Percentiles rank a stretch among this genome's conserved stretches.
These are phyloP conservation scores for Rhinella marina DNA, from an alignment of 2,797 vertebrate species.

Conservation along the genomic window DNA sequence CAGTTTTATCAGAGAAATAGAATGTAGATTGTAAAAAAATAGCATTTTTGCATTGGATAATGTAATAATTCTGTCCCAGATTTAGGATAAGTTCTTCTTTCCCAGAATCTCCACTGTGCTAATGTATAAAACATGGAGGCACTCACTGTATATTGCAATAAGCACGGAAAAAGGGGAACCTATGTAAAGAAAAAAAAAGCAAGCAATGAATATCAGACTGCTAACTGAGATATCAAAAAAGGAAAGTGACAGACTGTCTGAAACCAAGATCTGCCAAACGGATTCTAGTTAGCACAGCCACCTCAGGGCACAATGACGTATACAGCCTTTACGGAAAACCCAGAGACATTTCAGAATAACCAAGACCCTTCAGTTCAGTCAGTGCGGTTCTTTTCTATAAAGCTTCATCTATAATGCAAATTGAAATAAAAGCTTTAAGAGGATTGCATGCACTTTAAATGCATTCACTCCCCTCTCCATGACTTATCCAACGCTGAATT, in stretches of 20 bases:
- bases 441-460: slow-evolving; percentile 50
- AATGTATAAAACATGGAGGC: background rate
- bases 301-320: background rate
- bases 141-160: background rate
- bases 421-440: slow-evolving; percentile 51
- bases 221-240: background rate
- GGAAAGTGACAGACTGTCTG: background rate
- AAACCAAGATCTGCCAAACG: background rate
- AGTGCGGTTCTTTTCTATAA: slow-evolving; percentile 3
- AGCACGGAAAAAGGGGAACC: background rate
- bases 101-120: background rate
- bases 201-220: background rate
- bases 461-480: slow-evolving; percentile 41
- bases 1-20: background rate
- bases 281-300: background rate
- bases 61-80: slow-evolving; percentile 4
- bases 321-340: background rate
- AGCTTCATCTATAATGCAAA: slow-evolving; percentile 60
- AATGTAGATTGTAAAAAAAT: background rate
- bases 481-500: slow-evolving; percentile 53
- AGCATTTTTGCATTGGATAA: background rate
- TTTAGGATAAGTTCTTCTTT: background rate
- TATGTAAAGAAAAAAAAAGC: background rate
- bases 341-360: background rate
- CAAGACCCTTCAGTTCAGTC: background rate